These are phyloP conservation scores for Nyctalus aviator DNA, from an alignment of 2,797 vertebrate species.

Conservation along the genomic window DNA sequence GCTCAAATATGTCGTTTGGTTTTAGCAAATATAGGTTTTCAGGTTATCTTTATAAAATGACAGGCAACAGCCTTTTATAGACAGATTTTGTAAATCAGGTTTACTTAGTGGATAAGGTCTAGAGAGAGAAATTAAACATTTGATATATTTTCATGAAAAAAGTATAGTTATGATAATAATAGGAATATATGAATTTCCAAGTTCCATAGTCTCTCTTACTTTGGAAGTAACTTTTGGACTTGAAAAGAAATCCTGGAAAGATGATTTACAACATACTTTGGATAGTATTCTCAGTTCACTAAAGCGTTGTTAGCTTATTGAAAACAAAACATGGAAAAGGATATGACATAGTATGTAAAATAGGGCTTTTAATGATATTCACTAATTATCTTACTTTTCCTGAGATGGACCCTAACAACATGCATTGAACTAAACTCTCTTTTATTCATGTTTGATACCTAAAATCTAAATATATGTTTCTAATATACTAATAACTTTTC, in stretches of 20 bases:
- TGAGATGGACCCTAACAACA: not conserved
- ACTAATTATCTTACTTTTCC: conserved; percentile 10
- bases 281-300: not conserved
- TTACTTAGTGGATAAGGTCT: conserved; percentile 7
- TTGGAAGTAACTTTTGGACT: not conserved
- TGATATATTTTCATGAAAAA: conserved; percentile 17
- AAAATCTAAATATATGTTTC: not conserved
- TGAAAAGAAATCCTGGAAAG: conserved; percentile 47
- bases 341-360: conserved; percentile 4
- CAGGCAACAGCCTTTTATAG: not conserved
- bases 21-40: conserved; percentile 2
- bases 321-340: conserved; percentile 9
- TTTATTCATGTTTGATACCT: conserved; percentile 6
- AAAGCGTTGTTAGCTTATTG: not conserved
- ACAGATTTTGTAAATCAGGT: not conserved
- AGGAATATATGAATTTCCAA: not conserved
- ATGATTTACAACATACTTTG: not conserved
- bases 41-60: conserved; percentile 41
- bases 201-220: not conserved
- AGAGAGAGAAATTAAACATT: conserved; percentile 35
- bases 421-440: not conserved
- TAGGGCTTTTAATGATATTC: not conserved
- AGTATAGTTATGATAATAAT: not conserved
- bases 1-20: conserved; percentile 9
- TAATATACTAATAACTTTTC: not conserved